A percentile compares a stretch with the other conserved stretches of the same genome.
phyloP scores from a whole-genome alignment of 2,113 vertebrate species.

The Symphodus melops region DNA sequence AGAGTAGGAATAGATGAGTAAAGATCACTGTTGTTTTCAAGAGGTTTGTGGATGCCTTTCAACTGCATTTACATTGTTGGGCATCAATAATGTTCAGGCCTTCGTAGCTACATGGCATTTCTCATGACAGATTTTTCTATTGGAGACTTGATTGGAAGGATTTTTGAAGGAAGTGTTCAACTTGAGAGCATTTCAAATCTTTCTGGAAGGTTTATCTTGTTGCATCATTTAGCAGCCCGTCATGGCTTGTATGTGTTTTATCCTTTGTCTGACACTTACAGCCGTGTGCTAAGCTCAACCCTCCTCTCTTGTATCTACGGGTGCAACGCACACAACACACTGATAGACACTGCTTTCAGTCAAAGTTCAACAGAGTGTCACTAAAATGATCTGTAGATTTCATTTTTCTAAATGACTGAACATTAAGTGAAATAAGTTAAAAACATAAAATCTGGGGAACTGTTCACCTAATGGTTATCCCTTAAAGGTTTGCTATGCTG shows the following conservation, averaged over 20 bases:
- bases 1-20: slow-evolving; percentile 22
- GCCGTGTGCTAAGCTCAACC: background rate
- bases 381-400: background rate
- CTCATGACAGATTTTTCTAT: background rate
- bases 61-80: slow-evolving; percentile 18
- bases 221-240: slow-evolving; percentile 21
- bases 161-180: background rate
- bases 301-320: background rate
- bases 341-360: background rate
- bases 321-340: too few relatives aligned
- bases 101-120: background rate
- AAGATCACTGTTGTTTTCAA: too few relatives aligned
- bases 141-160: slow-evolving; percentile 8
- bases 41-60: background rate
- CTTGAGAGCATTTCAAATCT: slow-evolving; percentile 7
- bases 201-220: slow-evolving; percentile 9
- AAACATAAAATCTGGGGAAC: too few relatives aligned
- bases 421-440: background rate
- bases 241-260: background rate
- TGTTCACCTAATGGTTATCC: background rate
- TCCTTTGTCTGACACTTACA: background rate
- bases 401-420: background rate
- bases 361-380: background rate
- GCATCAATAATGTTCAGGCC: background rate
- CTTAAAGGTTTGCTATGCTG: background rate